A percentile compares a stretch with the other conserved stretches of the same genome.
These are phyloP conservation scores for Naja naja DNA, from an alignment of 2,113 vertebrate species.

Conservation along the genomic window DNA sequence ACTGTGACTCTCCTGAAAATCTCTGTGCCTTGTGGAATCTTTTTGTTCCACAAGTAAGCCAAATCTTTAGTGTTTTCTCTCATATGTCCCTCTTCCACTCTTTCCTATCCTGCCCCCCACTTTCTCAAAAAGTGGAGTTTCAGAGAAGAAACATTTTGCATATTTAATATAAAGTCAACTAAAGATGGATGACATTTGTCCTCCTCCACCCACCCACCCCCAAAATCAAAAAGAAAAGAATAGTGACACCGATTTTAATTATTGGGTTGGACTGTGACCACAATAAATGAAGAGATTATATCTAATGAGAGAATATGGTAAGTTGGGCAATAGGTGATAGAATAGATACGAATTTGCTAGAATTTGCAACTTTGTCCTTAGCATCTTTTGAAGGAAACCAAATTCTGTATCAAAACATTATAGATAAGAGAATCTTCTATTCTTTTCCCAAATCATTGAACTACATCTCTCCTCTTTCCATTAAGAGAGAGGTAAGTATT, in stretches of 20 bases:
- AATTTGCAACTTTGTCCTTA: not conserved
- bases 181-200: not conserved
- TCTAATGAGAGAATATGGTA: not conserved
- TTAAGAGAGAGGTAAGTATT: slow-evolving; percentile 16
- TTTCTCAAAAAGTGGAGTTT: not conserved
- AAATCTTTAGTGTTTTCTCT: not conserved
- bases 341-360: not conserved
- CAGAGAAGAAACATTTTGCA: not conserved
- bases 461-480: not conserved
- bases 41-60: slow-evolving; percentile 9
- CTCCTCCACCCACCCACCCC: not conserved
- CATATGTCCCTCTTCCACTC: slow-evolving; percentile 11
- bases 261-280: not conserved
- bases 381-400: not conserved
- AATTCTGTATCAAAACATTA: not conserved
- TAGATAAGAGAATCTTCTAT: not conserved
- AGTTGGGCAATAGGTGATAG: not conserved
- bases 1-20: not conserved
- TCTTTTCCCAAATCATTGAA: not conserved
- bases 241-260: not conserved
- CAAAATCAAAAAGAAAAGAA: not conserved
- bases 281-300: not conserved
- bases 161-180: not conserved
- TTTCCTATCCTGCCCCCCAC: not conserved
- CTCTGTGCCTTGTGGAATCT: not conserved